phyloP scores from a whole-genome alignment of 2,888 invertebrate species.

The Cheiracanthium punctorium region DNA sequence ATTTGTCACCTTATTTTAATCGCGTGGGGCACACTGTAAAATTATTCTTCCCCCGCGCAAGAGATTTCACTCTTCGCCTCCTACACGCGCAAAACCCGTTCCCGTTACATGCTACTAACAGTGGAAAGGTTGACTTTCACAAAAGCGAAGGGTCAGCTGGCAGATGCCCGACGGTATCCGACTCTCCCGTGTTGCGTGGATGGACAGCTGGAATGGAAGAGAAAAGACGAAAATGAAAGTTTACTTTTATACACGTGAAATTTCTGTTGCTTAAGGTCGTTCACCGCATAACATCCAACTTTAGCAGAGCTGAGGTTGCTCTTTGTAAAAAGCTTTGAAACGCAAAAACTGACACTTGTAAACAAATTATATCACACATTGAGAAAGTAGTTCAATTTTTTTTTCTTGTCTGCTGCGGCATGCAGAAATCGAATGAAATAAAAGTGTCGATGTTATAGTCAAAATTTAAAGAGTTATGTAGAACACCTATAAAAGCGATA shows the following conservation, averaged over 20 bases:
- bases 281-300: neutral
- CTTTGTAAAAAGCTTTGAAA: no score
- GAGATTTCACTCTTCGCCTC: neutral
- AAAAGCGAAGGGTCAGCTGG: slow-evolving; percentile 9
- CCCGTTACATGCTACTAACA: neutral
- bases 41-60: neutral
- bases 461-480: no score
- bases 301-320: no score
- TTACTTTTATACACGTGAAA: neutral
- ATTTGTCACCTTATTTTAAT: neutral
- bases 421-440: no score
- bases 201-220: slow-evolving; percentile 1
- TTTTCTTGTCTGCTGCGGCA: no score
- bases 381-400: no score
- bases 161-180: slow-evolving; percentile 11
- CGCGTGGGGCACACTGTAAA: neutral
- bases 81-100: neutral
- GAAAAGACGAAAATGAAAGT: neutral
- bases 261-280: neutral
- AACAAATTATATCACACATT: no score
- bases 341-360: no score
- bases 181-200: neutral
- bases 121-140: neutral
- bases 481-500: no score
- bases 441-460: no score